Conservation (phyloP, 2,888 invertebrate species). For the Drosophila percnosoma region DNA sequence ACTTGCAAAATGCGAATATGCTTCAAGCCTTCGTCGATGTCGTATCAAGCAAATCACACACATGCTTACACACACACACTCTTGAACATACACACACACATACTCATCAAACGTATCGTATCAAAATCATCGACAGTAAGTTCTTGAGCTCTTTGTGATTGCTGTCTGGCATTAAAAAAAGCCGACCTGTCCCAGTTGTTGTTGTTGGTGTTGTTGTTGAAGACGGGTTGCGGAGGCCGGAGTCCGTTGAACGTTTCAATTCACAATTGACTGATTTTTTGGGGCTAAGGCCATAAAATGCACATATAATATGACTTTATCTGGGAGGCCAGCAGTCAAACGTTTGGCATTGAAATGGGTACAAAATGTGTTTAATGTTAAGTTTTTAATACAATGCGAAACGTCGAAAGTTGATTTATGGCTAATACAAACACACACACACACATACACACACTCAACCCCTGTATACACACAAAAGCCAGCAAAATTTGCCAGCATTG, state of each 20-base stretch:
- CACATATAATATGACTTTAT: conserved; percentile 74
- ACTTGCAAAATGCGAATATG: conserved; percentile 5
- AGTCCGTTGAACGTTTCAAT: conserved; percentile 41
- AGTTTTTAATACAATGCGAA: conserved; percentile 38
- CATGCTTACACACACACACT: conserved; percentile 1
- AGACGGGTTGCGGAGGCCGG: not conserved
- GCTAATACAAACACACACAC: conserved; percentile 2
- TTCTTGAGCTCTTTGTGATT: conserved; percentile 35
- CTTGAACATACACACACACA: conserved; percentile 20
- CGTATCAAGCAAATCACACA: conserved; percentile 5
- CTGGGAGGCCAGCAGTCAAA: conserved; percentile 59
- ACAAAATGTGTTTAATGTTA: conserved; percentile 42
- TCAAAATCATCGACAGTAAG: conserved; percentile 55
- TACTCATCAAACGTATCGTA: conserved; percentile 35
- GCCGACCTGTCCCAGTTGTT: conserved; percentile 20
- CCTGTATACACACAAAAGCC: not conserved
- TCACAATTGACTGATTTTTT: conserved; percentile 54
- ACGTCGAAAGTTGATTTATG: conserved; percentile 50
- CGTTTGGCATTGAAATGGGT: conserved; percentile 69
- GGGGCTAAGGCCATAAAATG: conserved; percentile 38
- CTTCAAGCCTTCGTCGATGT: conserved; percentile 16
- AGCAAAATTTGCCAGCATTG: conserved; percentile 3
- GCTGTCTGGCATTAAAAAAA: conserved; percentile 35
- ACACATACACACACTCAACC: not conserved
- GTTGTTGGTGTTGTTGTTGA: not conserved